Base-by-base conservation (phyloP, 2,113 vertebrate species). In the Taurulus bubalis region DNA sequence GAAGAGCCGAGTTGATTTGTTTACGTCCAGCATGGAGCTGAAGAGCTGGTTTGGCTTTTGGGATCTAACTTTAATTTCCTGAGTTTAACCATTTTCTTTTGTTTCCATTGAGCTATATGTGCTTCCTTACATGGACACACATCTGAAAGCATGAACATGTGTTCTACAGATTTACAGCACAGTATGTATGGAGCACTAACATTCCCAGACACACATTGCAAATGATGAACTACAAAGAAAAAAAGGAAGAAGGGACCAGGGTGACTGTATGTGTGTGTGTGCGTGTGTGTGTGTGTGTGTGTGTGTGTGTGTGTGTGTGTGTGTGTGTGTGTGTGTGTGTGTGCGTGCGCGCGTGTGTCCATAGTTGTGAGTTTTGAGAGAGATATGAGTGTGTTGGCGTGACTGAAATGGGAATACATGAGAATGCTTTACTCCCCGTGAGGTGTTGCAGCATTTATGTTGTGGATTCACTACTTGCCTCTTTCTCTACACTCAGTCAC, bases 31-130 rank as follows among this genome's bases (percentile, higher is more conserved):
- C 6, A 4, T 24, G 40, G 20, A 51, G 45, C 22, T 20, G 18
- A 40, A 53, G 47, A 77, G 51, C 36, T 3, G 2, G 12, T 68
- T 67, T 76, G 49, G 7, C 49, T 66, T 66, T 24, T 34, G 38
- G 36, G 75, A 68, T 68, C 8, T 45, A 24, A 8, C 36, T 77
- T 64, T 45, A 20, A 75, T 75, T 81, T 75, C 62, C 63, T 42
- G 53, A 74, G 24, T 68, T 56, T 24, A 81, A 36, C n/a, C 30
- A 3, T 60, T 55, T 24, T 12, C 24, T 60, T 53, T 42, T 22
- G 55, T 81, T 75, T 62, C 45, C 20, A 60, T 59, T n/a, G 20
- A 67, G 69, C 56, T 24, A 14, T 28, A 55, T 53, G 49, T 30
- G 18, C 59, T 36, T 75, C 36, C 36, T 72, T 15, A 9, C 24